A percentile compares a stretch with the other conserved stretches of the same genome.
phyloP scores from a whole-genome alignment of 2,113 vertebrate species.

The Acrocephalus arundinaceus region DNA sequence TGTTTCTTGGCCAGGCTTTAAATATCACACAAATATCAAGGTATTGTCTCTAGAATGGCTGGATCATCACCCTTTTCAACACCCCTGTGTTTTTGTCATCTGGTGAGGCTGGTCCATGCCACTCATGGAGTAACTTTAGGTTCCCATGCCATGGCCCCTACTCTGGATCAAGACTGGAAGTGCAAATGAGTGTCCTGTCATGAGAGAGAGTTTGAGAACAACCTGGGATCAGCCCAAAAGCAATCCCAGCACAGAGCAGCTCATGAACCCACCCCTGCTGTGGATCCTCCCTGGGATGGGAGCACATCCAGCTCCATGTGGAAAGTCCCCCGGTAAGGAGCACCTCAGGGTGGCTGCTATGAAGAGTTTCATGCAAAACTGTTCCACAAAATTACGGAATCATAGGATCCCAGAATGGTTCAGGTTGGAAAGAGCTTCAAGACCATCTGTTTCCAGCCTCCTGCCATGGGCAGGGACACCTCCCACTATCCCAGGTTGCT shows the following conservation, averaged over 20 bases:
- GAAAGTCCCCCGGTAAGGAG: background rate
- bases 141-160: too few species aligned
- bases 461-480: background rate
- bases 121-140: background rate
- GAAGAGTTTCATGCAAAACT: background rate
- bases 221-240: background rate
- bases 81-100: fast-evolving
- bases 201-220: background rate
- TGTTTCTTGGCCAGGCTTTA: background rate
- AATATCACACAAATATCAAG: background rate
- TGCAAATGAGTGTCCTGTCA: background rate
- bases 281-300: background rate
- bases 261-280: fast-evolving
- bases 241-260: background rate
- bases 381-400: background rate
- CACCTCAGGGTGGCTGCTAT: background rate
- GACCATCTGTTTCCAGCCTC: background rate
- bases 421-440: background rate
- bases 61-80: background rate
- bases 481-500: background rate
- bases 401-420: background rate
- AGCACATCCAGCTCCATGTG: background rate
- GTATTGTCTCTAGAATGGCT: background rate
- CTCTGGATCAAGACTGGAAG: background rate
- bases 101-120: background rate